Conservation (phyloP, 2,888 invertebrate genomes). For the Habroteleia sp. region DNA sequence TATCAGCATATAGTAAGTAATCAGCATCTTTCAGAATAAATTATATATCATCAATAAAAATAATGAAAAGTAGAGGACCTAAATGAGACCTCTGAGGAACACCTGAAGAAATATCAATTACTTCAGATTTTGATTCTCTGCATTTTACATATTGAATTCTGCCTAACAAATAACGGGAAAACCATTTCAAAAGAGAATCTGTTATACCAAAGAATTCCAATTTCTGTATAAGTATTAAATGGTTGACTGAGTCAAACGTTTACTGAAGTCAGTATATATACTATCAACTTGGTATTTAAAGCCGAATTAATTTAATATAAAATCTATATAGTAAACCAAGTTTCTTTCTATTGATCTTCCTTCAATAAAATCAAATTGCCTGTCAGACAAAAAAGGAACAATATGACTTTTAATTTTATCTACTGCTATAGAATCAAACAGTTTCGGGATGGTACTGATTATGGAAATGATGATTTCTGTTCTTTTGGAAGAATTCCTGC, state of each 20-base stretch:
- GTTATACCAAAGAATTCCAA: conserved; percentile 8
- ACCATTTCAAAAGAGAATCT: conserved; percentile 4
- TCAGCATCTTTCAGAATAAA: neutral
- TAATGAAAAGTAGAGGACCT: conserved; percentile 16
- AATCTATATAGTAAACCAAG: neutral
- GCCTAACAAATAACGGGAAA: neutral
- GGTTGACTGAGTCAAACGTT: conserved; percentile 16
- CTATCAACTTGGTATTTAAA: conserved; percentile 11
- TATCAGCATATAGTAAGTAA: conserved; percentile 3
- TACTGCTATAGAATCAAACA: neutral
- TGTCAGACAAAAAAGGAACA: neutral
- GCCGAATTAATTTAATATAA: conserved; percentile 3
- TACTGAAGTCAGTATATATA: too few relatives aligned
- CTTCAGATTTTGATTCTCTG: neutral
- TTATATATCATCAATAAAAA: conserved; percentile 18
- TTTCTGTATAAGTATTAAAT: neutral
- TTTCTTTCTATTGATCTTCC: conserved; percentile 5
- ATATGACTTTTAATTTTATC: neutral
- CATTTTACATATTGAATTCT: conserved; percentile 9
- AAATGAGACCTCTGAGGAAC: conserved; percentile 17
- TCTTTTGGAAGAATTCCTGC: neutral
- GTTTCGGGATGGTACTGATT: conserved; percentile 1
- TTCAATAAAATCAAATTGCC: conserved; percentile 8
- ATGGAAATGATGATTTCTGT: neutral
- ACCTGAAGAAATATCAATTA: conserved; percentile 2